A percentile compares a stretch with the other conserved stretches of the same genome.
Evolutionary conservation across 2,113 vertebrate genomes (phyloP).

Genomic region (Tympanuchus pallidicinctus): DNA sequence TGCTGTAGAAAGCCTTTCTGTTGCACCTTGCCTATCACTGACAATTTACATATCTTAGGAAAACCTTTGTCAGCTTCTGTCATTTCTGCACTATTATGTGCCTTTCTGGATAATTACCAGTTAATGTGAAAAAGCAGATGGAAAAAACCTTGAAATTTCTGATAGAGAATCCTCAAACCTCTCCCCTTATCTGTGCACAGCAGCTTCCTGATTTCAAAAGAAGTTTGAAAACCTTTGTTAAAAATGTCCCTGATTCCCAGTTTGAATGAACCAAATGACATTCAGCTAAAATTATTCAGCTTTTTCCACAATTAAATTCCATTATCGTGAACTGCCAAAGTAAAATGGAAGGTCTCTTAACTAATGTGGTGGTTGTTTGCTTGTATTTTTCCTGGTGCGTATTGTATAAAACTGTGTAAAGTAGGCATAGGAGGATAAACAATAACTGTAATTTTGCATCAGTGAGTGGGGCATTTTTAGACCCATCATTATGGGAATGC

Average conservation of each 20-base stretch:
- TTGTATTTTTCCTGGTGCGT: conserved; percentile 42
- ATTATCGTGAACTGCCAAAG: conserved; percentile 80
- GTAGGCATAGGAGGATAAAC: conserved; percentile 54
- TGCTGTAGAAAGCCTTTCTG: conserved; percentile 78
- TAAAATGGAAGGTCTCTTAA: conserved; percentile 81
- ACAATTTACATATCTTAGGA: conserved; percentile 86
- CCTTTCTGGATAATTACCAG: conserved; percentile 86
- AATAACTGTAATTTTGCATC: conserved; percentile 69
- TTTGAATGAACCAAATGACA: conserved; percentile 85
- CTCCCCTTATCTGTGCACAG: conserved; percentile 81
- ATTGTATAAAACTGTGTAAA: conserved; percentile 70
- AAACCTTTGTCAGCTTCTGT: conserved; percentile 85
- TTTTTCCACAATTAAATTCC: conserved; percentile 83
- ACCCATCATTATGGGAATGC: conserved; percentile 45
- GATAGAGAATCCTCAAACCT: conserved; percentile 85
- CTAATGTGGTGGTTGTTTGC: conserved; percentile 79
- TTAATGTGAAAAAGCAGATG: conserved; percentile 86
- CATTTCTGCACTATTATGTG: conserved; percentile 83
- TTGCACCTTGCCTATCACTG: conserved; percentile 83
- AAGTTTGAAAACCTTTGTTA: conserved; percentile 88
- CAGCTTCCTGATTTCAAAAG: conserved; percentile 85
- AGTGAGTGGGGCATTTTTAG: conserved; percentile 57
- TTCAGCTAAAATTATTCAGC: conserved; percentile 84
- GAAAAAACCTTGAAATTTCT: conserved; percentile 84
- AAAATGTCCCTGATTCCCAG: conserved; percentile 83